Evolutionary conservation across 1,140 invertebrate species (phyloP), one percentile per base, ranked within the genome.

Genomic region (Drosophila micromelanica): DNA sequence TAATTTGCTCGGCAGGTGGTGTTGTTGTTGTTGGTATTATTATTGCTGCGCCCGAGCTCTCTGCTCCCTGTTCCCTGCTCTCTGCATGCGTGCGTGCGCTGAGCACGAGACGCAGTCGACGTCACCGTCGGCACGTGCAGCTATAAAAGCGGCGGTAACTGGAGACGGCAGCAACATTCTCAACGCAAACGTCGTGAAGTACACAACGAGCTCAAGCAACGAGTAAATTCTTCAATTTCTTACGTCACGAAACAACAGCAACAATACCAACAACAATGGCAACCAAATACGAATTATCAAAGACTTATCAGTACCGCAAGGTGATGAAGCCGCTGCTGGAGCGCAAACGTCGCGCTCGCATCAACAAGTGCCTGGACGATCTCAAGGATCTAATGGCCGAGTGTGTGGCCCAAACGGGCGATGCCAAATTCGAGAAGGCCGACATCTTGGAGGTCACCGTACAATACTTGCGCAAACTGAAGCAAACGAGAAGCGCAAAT

Each of bases 281-380:
- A 54, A 91, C 85, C 71, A 91, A 90, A 87, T 91, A 91, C 77
- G 90, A 92, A 64, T 48, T 77, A 61, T 97, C 96, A 69, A 94
- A 97, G 91, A 98, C 97, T 79, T 97, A 97, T 92, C 97, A 97
- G 92, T 98, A 98, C 93, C 94, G 97, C 93, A 98, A 97, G 95
- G 96, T 97, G 89, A 97, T 97, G 96, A 99, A 99, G 92, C 98
- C 98, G 76, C 96, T 99, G 95, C 94, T 99, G 92, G 98, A 99
- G 93, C 95, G 98, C 80, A 97, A 97, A 93, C 94, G 98, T 61
- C 94, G 98, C 79, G 98, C 98, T 48, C 94, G 98, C 78, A 99
- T 99, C 93, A 99, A 99, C 93, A 95, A 96, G 61, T 98, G 97
- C 92, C 93, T 99, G 78, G 96, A 98, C 91, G 97, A 99, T 91